phyloP scores from a whole-genome alignment of 2,113 vertebrate species.

The Strix uralensis region DNA sequence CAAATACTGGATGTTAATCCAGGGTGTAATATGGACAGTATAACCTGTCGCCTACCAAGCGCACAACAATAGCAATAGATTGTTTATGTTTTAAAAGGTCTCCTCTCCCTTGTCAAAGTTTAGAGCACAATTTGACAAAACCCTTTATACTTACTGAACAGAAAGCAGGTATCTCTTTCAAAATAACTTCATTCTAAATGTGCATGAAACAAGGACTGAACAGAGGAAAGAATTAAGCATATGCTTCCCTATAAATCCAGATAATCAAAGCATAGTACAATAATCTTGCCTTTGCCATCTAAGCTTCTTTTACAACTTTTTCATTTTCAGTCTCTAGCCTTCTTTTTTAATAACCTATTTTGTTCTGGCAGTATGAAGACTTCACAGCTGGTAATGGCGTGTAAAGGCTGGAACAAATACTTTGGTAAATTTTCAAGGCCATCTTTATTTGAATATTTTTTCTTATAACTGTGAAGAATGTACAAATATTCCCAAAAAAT shows the following conservation, averaged over 20 bases:
- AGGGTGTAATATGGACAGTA: neutral
- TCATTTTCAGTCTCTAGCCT: neutral
- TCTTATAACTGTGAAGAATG: neutral
- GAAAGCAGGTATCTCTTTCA: neutral
- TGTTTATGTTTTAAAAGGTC: neutral
- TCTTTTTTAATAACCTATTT: neutral
- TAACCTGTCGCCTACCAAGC: neutral
- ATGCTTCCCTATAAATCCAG: neutral
- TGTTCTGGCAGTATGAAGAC: neutral
- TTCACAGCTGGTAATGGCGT: neutral
- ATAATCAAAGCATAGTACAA: neutral
- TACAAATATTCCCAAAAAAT: neutral
- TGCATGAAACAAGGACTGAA: neutral
- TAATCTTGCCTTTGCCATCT: neutral
- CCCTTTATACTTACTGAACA: neutral
- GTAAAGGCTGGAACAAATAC: neutral
- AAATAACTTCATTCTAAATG: neutral
- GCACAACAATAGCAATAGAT: neutral
- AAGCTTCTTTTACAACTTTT: neutral
- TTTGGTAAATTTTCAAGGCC: neutral
- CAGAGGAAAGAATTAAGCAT: neutral
- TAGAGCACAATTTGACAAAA: neutral
- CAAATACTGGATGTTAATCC: neutral
- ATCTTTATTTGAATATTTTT: neutral
- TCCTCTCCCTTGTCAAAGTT: neutral